Evolutionary conservation across 2,797 vertebrate species (phyloP), one percentile per base, ranked within the genome.

Genomic region (Mallotus villosus): DNA sequence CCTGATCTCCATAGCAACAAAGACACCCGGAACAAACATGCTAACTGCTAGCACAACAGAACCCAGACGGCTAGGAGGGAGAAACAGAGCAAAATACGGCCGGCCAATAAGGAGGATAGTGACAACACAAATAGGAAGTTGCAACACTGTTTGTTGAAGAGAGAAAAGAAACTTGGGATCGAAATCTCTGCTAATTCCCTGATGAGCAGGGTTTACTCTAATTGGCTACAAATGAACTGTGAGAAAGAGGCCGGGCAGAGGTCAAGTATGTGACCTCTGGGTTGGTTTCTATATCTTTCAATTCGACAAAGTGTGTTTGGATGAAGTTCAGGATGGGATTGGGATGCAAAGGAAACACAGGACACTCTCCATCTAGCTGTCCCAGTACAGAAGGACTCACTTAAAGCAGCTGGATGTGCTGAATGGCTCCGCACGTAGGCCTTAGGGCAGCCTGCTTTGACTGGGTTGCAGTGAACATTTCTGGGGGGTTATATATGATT

Each of bases 251-350:
- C 41, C 14, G 65, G 81, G 80, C 76, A 84, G 37, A 37, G 79
- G 84, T 85, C 83, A 85, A 65, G 59, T 75, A 73, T 32, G 55
- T 80, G 74, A 81, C 78, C 80, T 82, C 75, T 76, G 77, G 76
- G 71, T 78, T 76, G 27, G 41, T 67, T 72, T 78, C 61, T 41
- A 63, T 57, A 63, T 81, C 78, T 82, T 60, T 46, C 59, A 74
- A 41, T 61, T 46, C n/a, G 61, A 68, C 67, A 41, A 17, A 76
- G 58, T 67, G 71, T 49, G 70, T 76, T 83, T 80, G 65, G 70
- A 77, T 11, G 5, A 80, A 60, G n/a, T 53, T 60, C 58, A 16
- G 3, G 73, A 81, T 29, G 27, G 9, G 25, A 49, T n/a, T 55
- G 19, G 16, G 17, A 78, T 76, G 55, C 66, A 72, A 76, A 81